phyloP scores from a whole-genome alignment of 2,113 vertebrate species.

The zebrafish (Danio rerio) region GRCz12tu NC_133192.1:50916501-50917000 shows the following conservation, averaged over 20 bases:
- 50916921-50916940: background rate
- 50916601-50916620: slow-evolving; percentile 19
- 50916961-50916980: background rate
- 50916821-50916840: background rate
- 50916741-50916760: background rate
- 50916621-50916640: background rate
- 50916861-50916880: background rate
- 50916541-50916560: slow-evolving; percentile 5
- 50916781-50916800: background rate
- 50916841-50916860: background rate
- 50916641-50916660: background rate
- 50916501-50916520: slow-evolving; percentile 57
- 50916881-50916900: background rate
- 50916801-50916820: background rate
- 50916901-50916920: background rate
- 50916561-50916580: slow-evolving; percentile 33
- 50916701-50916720: background rate
- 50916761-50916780: background rate
- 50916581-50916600: slow-evolving; percentile 44
- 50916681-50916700: background rate
- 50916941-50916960: background rate
- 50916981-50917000: background rate
- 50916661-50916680: slow-evolving; percentile 1
- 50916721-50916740: background rate
- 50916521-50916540: slow-evolving; percentile 26